Evolutionary conservation across 2,888 invertebrate genomes (phyloP).

Genomic region (Dysmachus trigonus): DNA sequence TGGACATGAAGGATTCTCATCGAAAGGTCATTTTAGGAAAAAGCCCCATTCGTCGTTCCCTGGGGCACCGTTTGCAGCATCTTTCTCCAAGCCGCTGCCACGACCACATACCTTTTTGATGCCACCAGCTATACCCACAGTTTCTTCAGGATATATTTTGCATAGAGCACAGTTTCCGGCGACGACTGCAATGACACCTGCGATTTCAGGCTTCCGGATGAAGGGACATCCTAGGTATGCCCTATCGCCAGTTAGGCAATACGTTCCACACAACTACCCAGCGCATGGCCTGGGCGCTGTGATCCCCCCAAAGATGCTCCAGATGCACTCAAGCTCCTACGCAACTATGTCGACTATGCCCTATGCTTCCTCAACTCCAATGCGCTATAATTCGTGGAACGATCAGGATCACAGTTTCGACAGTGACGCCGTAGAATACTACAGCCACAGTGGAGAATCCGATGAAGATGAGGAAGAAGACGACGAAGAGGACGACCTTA

Average conservation of each 20-base stretch:
- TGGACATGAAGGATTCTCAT: neutral
- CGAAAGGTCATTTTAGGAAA: neutral
- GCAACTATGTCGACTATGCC: neutral
- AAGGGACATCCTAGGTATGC: constrained; percentile 2
- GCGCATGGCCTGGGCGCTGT: neutral
- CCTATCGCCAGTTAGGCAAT: neutral
- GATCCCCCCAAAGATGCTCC: neutral
- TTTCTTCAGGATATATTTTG: neutral
- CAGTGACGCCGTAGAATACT: neutral
- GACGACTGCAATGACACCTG: neutral
- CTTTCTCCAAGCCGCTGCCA: neutral
- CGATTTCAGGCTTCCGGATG: neutral
- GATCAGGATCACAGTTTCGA: neutral
- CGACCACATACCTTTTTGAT: neutral
- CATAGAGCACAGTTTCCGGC: neutral
- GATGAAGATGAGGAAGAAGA: neutral
- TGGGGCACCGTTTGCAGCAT: neutral
- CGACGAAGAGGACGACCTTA: neutral
- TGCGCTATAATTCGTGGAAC: neutral
- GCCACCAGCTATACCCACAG: neutral
- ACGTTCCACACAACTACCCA: constrained; percentile 12
- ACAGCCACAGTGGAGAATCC: neutral
- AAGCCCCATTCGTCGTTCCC: neutral
- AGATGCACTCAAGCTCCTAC: neutral
- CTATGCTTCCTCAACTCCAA: neutral